Conservation (phyloP, 2,797 vertebrate genomes). For the Basileuterus tristriatus region DNA sequence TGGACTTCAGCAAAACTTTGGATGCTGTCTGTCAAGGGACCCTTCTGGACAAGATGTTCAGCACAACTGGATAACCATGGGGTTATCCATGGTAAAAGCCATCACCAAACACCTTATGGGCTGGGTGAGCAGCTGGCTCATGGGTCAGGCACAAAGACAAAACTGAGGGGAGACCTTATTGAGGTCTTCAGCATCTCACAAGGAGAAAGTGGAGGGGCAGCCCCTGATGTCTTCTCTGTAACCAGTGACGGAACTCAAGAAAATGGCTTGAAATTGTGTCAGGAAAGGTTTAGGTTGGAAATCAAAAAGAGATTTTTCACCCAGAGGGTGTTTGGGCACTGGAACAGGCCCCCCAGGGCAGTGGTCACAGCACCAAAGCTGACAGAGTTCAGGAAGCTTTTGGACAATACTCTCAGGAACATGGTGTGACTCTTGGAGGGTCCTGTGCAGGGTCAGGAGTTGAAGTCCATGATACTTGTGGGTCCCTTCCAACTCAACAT, state of each 20-base stretch:
- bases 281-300: not conserved
- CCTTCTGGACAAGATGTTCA: not conserved
- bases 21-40: fast-evolving
- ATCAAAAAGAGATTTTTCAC: not conserved
- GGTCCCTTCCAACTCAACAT: not conserved
- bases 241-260: fast-evolving
- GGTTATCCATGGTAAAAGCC: not conserved
- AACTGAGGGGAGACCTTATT: not conserved
- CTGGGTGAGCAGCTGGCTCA: not conserved
- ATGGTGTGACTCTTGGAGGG: fast-evolving
- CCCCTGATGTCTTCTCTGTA: not conserved
- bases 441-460: not conserved
- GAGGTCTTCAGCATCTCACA: not conserved
- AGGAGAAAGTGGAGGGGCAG: not conserved
- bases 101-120: not conserved
- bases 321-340: not conserved
- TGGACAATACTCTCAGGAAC: not conserved
- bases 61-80: not conserved
- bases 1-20: not conserved
- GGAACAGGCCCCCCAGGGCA: too few species aligned
- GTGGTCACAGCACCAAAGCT: not conserved
- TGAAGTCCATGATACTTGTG: not conserved
- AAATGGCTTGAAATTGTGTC: not conserved
- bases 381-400: not conserved
- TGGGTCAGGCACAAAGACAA: fast-evolving